Conservation (phyloP, 2,888 invertebrate genomes). For the Alcis repandata region DNA sequence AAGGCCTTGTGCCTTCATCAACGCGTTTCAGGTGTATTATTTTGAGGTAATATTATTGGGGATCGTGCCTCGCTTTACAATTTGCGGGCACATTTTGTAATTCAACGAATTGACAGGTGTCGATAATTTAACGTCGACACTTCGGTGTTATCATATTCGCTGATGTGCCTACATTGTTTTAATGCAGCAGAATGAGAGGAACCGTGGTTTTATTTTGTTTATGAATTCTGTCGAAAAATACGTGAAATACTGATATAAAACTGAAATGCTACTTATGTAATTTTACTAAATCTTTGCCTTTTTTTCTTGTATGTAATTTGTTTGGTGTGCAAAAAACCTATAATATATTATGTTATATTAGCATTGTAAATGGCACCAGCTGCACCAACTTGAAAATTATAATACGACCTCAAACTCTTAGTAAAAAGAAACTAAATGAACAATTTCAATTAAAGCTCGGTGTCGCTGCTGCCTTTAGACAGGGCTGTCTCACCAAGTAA, state of each 20-base stretch:
- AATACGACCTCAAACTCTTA: slow-evolving; percentile 22
- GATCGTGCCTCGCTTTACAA: slow-evolving; percentile 38
- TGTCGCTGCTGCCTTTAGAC: slow-evolving; percentile 10
- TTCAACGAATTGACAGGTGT: slow-evolving; percentile 22
- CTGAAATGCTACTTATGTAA: not conserved
- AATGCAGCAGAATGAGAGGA: not conserved
- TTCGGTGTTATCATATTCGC: not conserved
- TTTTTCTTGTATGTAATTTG: too few species aligned
- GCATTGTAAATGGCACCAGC: slow-evolving; percentile 3
- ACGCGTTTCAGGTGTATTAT: slow-evolving; percentile 42
- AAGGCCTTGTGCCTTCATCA: slow-evolving; percentile 26
- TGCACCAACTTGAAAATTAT: slow-evolving; percentile 16
- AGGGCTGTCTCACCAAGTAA: not conserved
- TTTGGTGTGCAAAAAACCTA: too few species aligned
- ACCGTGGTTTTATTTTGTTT: not conserved
- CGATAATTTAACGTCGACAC: slow-evolving; percentile 16
- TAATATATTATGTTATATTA: too few species aligned
- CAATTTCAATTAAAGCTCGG: slow-evolving; percentile 31
- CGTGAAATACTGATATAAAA: too few species aligned
- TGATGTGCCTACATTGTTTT: not conserved
- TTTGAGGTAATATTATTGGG: slow-evolving; percentile 46
- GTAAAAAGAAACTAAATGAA: slow-evolving; percentile 32
- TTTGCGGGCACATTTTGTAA: slow-evolving; percentile 20
- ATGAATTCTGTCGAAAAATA: too few species aligned
- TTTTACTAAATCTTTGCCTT: not conserved